Evolutionary conservation across 2,113 vertebrate genomes (phyloP).

Genomic region (Leucosticte australis): DNA sequence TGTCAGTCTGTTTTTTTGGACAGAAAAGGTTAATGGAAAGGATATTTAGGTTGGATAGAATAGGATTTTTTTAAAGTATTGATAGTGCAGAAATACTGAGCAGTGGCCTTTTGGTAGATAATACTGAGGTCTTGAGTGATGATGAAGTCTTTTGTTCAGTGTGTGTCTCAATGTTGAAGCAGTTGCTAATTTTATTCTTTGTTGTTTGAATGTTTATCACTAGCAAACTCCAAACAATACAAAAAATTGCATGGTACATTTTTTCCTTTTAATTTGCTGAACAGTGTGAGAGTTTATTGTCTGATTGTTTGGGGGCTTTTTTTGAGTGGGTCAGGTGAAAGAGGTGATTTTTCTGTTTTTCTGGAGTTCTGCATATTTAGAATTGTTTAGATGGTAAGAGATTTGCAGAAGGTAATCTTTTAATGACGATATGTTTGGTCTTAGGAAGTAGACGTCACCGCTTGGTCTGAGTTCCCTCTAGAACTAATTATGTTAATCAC

Average conservation of each 20-base stretch:
- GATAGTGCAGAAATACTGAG: background rate
- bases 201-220: background rate
- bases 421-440: background rate
- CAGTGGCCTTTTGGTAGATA: background rate
- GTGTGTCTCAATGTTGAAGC: background rate
- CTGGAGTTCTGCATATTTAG: background rate
- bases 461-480: slow-evolving; percentile 5
- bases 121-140: background rate
- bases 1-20: background rate
- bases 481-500: slow-evolving; percentile 11
- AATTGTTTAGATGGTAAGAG: background rate
- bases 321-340: background rate
- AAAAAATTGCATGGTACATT: background rate
- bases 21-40: background rate
- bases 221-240: background rate
- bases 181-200: background rate
- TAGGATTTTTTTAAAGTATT: background rate
- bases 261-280: background rate
- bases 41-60: background rate
- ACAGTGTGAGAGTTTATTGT: background rate
- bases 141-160: background rate
- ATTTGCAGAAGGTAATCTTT: background rate
- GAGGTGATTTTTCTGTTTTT: background rate
- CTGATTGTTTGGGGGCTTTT: background rate
- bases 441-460: background rate